These are phyloP conservation scores for Ascaphus truei DNA, from an alignment of 2,113 vertebrate species.

Conservation along the genomic window DNA sequence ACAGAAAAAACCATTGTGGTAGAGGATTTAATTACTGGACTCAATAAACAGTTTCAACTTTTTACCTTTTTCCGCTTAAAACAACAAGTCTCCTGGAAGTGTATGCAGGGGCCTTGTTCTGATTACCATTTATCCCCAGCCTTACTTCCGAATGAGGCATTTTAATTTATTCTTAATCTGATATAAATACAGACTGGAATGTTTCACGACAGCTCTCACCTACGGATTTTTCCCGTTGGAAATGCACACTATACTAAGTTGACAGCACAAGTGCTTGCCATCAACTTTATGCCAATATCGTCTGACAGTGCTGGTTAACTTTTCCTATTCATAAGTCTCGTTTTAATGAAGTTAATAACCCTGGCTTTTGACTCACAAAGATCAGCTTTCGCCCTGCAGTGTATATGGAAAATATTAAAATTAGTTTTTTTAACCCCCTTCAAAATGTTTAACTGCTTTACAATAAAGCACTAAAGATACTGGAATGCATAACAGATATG, in stretches of 20 bases:
- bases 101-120: conserved; percentile 57
- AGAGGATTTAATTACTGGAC: conserved; percentile 54
- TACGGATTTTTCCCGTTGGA: conserved; percentile 24
- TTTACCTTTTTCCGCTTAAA: conserved; percentile 59
- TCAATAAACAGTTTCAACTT: conserved; percentile 53
- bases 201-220: conserved; percentile 28
- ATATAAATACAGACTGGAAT: conserved; percentile 39
- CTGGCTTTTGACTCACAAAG: conserved; percentile 54
- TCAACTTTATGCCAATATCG: conserved; percentile 46
- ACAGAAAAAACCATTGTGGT: no score
- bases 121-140: conserved; percentile 59
- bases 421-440: conserved; percentile 39
- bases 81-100: conserved; percentile 48
- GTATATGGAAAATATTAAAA: conserved; percentile 65
- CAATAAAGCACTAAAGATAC: not conserved
- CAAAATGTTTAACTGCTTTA: not conserved
- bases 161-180: conserved; percentile 41
- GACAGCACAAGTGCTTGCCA: conserved; percentile 41
- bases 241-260: conserved; percentile 43
- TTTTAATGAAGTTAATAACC: conserved; percentile 58
- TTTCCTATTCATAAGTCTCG: conserved; percentile 38
- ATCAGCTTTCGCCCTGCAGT: conserved; percentile 57
- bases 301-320: conserved; percentile 47
- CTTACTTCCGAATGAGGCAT: conserved; percentile 55
- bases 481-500: conserved; percentile 44